These are phyloP conservation scores for Mamestra configurata DNA, from an alignment of 1,140 invertebrate genomes.

Conservation along the genomic window DNA sequence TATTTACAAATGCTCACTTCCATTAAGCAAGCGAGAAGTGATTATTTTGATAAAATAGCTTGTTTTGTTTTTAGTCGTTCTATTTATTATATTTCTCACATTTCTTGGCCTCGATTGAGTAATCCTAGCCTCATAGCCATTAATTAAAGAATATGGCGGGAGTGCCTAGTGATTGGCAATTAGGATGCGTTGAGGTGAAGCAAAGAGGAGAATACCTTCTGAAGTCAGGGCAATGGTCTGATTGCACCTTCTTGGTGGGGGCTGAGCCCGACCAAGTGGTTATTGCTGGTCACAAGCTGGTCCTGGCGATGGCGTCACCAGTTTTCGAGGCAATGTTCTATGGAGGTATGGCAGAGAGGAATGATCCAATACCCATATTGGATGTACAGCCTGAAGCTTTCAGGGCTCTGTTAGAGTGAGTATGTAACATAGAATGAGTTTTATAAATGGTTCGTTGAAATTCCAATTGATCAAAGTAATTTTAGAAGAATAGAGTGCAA, in stretches of 20 bases:
- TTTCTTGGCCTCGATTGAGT: not conserved
- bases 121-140: not conserved
- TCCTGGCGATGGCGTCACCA: conserved; percentile 95
- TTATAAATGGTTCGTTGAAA: not conserved
- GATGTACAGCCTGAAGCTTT: conserved; percentile 96
- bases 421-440: conserved; percentile 37
- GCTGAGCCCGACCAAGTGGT: conserved; percentile 92
- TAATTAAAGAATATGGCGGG: conserved; percentile 62
- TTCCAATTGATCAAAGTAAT: not conserved
- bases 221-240: conserved; percentile 93
- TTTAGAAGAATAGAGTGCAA: no score
- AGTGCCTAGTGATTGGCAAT: conserved; percentile 91
- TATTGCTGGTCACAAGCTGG: conserved; percentile 93
- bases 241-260: conserved; percentile 95
- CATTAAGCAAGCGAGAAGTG: conserved; percentile 8
- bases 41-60: conserved; percentile 33
- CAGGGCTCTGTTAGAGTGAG: conserved; percentile 89
- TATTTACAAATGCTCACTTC: not conserved
- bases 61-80: conserved; percentile 40
- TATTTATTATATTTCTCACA: no score
- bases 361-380: conserved; percentile 92
- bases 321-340: conserved; percentile 95
- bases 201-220: conserved; percentile 92
- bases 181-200: conserved; percentile 90
- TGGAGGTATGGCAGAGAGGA: conserved; percentile 91